Conservation (phyloP, 1,140 invertebrate genomes). For the Drosophila gunungcola region DNA sequence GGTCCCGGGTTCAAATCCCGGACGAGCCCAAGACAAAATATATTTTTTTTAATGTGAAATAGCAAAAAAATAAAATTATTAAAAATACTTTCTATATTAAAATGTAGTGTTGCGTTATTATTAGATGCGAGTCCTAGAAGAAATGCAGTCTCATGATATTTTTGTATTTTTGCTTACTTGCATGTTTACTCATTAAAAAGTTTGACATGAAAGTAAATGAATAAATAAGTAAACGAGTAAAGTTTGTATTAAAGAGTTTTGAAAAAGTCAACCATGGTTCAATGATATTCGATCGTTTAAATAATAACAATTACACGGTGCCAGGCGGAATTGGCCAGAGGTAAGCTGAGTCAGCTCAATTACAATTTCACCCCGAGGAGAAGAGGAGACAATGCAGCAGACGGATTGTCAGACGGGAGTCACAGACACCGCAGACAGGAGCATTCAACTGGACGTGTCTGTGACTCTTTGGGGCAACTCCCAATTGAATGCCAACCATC, state of each 20-base stretch:
- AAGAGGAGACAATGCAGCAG: slow-evolving; percentile 7
- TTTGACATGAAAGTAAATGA: too few relatives aligned
- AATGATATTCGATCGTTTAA: slow-evolving; percentile 45
- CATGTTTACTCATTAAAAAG: too few relatives aligned
- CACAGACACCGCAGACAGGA: slow-evolving; percentile 18
- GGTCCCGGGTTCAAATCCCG: slow-evolving; percentile 88
- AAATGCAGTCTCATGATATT: too few relatives aligned
- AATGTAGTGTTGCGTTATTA: too few relatives aligned
- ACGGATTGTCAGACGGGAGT: slow-evolving; percentile 22
- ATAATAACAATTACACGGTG: slow-evolving; percentile 58
- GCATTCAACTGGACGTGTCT: slow-evolving; percentile 43
- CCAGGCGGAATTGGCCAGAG: slow-evolving; percentile 27
- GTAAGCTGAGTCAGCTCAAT: slow-evolving; percentile 46
- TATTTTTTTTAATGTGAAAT: not conserved
- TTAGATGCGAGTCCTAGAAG: too few relatives aligned
- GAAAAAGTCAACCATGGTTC: slow-evolving; percentile 12
- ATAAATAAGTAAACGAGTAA: not conserved
- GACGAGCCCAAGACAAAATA: slow-evolving; percentile 83
- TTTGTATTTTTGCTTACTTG: too few relatives aligned
- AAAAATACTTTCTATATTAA: too few relatives aligned
- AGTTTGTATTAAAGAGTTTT: too few relatives aligned
- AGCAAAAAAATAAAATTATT: too few relatives aligned
- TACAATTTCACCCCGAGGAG: slow-evolving; percentile 30
- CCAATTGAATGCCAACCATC: slow-evolving; percentile 30
- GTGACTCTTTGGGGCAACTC: slow-evolving; percentile 25